phyloP scores from a whole-genome alignment of 2,888 invertebrate genomes.

The Limenitis camilla region DNA sequence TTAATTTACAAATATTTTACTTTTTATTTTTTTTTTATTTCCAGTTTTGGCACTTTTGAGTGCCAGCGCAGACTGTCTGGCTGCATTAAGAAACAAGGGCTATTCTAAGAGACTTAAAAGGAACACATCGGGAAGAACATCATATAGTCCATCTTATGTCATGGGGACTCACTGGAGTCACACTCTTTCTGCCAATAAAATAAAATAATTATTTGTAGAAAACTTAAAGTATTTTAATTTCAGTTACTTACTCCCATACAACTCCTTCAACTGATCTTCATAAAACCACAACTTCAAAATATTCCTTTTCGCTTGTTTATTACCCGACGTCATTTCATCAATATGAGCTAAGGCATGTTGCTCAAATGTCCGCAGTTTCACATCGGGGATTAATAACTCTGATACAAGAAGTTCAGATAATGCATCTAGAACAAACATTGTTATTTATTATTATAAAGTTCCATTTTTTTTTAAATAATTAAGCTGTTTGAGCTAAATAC shows the following conservation, averaged over 20 bases:
- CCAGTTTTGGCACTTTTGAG: too few species aligned
- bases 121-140: too few species aligned
- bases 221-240: not conserved
- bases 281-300: constrained; percentile 88
- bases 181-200: too few species aligned
- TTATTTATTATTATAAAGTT: not conserved
- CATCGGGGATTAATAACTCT: constrained; percentile 79
- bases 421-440: constrained; percentile 75
- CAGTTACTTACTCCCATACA: constrained; percentile 75
- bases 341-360: constrained; percentile 76
- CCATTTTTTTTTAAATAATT: not conserved
- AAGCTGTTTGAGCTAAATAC: not conserved
- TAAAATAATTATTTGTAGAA: not conserved
- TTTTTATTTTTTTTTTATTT: too few species aligned
- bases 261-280: constrained; percentile 89
- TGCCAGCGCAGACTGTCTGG: too few species aligned
- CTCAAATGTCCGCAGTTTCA: constrained; percentile 79
- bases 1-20: too few species aligned
- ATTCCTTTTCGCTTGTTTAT: constrained; percentile 78
- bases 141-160: too few species aligned
- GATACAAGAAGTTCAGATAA: constrained; percentile 84
- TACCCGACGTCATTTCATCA: constrained; percentile 75
- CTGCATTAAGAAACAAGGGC: too few species aligned
- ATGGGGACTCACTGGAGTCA: too few species aligned
- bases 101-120: too few species aligned